Conservation (phyloP, 1,140 invertebrate species). For the Chironomus striatipennis region DNA sequence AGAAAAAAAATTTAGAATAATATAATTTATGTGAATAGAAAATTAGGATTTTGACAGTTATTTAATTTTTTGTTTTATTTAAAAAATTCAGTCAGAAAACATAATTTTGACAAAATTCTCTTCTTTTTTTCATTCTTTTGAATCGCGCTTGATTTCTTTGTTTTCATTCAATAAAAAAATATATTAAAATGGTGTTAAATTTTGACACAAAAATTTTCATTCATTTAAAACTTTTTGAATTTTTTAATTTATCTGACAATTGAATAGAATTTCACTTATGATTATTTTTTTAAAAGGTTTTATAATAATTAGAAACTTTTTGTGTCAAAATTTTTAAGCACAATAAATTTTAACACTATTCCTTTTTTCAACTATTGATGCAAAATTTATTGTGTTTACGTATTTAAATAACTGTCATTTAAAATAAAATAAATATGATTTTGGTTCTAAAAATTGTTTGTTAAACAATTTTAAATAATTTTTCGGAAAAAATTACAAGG, state of each 20-base stretch:
- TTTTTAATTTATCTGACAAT: no score
- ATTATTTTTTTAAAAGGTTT: no score
- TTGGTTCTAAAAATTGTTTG: background rate
- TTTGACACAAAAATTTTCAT: conserved; percentile 2
- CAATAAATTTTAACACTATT: conserved; percentile 25
- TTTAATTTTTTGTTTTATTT: conserved; percentile 25
- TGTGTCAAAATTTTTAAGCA: conserved; percentile 18
- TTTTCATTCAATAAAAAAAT: background rate
- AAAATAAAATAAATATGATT: background rate
- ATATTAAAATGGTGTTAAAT: background rate
- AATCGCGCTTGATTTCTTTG: conserved; percentile 19
- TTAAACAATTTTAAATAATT: conserved; percentile 17
- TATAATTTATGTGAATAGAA: no score
- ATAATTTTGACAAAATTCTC: background rate
- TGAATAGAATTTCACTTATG: background rate
- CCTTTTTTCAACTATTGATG: no score
- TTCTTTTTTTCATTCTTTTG: conserved; percentile 9
- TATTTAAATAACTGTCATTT: conserved; percentile 15
- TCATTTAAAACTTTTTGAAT: conserved; percentile 2
- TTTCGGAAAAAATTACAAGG: no score
- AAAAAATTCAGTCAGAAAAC: background rate
- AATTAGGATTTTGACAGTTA: conserved; percentile 35
- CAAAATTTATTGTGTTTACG: conserved; percentile 18
- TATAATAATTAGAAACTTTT: background rate
- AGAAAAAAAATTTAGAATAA: no score